These are phyloP conservation scores for Phrynosoma platyrhinos DNA, from an alignment of 2,113 vertebrate species.

Conservation along the genomic window DNA sequence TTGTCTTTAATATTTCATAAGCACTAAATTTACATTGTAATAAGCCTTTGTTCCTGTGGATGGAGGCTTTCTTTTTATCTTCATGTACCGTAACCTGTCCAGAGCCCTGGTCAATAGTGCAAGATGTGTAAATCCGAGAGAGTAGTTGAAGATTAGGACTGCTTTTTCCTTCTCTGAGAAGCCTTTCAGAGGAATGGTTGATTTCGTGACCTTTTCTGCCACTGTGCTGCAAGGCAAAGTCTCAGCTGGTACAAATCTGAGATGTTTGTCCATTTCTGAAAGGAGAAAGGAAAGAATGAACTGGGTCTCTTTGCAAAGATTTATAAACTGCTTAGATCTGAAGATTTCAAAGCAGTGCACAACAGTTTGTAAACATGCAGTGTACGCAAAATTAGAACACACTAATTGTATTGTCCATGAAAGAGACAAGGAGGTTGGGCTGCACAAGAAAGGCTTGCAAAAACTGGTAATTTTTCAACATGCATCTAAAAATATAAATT, in stretches of 20 bases:
- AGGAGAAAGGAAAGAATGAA: neutral
- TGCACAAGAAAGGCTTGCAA: no score
- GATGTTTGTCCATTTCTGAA: neutral
- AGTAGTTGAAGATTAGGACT: neutral
- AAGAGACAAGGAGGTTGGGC: no score
- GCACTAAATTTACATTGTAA: neutral
- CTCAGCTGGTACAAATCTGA: no score
- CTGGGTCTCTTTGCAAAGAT: no score
- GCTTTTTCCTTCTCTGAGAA: neutral
- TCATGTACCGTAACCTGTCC: neutral
- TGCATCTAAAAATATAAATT: no score
- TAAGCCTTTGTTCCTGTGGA: neutral
- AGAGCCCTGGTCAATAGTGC: neutral
- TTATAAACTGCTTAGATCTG: no score
- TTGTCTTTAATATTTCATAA: constrained; percentile 18
- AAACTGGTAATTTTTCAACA: no score
- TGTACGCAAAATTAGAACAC: no score
- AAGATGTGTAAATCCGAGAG: neutral
- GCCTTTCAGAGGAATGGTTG: neutral
- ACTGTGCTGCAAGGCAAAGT: neutral
- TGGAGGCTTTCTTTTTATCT: neutral
- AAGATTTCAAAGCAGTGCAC: no score
- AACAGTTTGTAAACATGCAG: no score
- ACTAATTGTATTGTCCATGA: no score
- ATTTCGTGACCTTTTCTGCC: neutral